phyloP scores from a whole-genome alignment of 2,113 vertebrate genomes.

The Cyphomyrus plagiostoma region DNA sequence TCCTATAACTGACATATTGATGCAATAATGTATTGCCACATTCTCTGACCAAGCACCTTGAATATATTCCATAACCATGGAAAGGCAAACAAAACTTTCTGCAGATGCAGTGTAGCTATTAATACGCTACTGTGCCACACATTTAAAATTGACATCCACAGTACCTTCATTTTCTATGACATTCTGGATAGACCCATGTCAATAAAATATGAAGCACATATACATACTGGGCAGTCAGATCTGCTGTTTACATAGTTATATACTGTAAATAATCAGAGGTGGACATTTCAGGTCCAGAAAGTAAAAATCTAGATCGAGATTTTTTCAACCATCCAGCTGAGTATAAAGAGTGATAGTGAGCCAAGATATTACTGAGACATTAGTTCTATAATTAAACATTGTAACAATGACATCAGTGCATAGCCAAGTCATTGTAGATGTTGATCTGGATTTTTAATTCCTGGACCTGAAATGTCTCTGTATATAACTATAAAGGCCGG shows the following conservation, averaged over 20 bases:
- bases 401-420: background rate
- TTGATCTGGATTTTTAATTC: background rate
- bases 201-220: background rate
- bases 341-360: background rate
- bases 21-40: background rate
- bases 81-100: background rate
- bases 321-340: background rate
- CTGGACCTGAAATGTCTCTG: background rate
- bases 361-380: background rate
- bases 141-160: background rate
- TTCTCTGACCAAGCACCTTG: background rate
- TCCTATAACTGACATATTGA: background rate
- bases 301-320: background rate
- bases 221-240: background rate
- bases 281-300: background rate
- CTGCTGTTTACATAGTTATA: background rate
- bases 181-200: background rate
- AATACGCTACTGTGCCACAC: background rate
- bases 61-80: background rate
- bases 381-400: background rate
- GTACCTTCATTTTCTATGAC: background rate
- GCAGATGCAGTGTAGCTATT: background rate
- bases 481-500: background rate
- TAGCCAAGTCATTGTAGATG: background rate
- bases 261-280: background rate